Percentiles rank a stretch among this genome's conserved stretches.
Evolutionary conservation across 2,888 invertebrate species (phyloP).

Genomic region (Hetaerina titia): DNA sequence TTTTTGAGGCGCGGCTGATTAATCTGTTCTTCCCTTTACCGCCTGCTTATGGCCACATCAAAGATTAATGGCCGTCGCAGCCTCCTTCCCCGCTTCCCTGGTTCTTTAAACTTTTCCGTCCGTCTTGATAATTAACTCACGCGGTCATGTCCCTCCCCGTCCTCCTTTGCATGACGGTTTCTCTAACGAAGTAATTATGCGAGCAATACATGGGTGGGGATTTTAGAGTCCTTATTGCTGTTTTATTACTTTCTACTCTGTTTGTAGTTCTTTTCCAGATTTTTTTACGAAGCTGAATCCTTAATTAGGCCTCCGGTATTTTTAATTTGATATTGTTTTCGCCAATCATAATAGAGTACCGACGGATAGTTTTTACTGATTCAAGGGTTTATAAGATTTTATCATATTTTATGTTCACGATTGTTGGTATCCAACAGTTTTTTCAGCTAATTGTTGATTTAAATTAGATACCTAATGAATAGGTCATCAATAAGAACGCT

Average conservation of each 20-base stretch:
- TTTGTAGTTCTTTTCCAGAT: not conserved
- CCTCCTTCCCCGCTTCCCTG: too few species aligned
- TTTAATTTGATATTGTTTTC: not conserved
- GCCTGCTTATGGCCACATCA: conserved; percentile 43
- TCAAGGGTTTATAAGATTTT: not conserved
- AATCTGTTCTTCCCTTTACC: conserved; percentile 52
- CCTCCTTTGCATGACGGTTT: not conserved
- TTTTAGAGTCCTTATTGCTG: not conserved
- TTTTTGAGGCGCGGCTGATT: conserved; percentile 20
- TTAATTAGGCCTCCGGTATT: not conserved
- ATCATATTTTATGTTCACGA: too few species aligned
- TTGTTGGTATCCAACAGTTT: too few species aligned
- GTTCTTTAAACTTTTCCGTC: conserved; percentile 40
- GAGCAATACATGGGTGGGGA: not conserved
- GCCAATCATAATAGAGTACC: not conserved
- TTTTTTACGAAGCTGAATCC: not conserved
- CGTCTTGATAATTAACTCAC: conserved; percentile 33
- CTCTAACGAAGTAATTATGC: conserved; percentile 56
- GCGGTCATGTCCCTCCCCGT: conserved; percentile 25
- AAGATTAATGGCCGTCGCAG: conserved; percentile 41
- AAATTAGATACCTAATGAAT: too few species aligned
- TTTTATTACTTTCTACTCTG: not conserved
- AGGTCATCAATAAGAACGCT: too few species aligned
- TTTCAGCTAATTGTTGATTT: too few species aligned
- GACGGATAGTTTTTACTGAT: not conserved